Evolutionary conservation across 2,888 invertebrate species (phyloP), one percentile per base, ranked within the genome.

Genomic region (Adelognathus sp.): DNA sequence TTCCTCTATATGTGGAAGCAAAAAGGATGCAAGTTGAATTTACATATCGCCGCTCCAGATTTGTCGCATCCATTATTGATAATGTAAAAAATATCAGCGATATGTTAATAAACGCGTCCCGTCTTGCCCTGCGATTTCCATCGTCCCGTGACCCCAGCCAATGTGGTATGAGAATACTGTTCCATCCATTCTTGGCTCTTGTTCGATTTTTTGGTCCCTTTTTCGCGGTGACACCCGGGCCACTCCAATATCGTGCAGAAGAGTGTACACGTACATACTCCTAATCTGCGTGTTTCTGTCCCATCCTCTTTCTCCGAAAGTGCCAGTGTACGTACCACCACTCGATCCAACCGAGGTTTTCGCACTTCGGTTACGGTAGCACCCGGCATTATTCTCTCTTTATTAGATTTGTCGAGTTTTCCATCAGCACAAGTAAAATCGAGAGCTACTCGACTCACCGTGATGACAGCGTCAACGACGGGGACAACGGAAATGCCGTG

Each of bases 351-450:
- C 58, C 24, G 63, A 79, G 80, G 75, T 70, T 81, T 82, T 83
- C 79, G 76, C 82, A 82, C 84, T 81, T 81, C 52, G 78, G 78
- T 67, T 69, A 21, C 36, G 7, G 77, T 79, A 80, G 80, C 67
- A 61, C 81, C 70, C 64, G 81, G 81, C 88, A 88, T 90, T 89
- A 89, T 88, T 90, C 90, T 88, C 86, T 84, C 85, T 88, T 88
- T 89, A 90, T 89, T 89, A 84, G 84, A 89, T 88, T 87, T 86
- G 83, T 81, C 87, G 88, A 90, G 90, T 89, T 86, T 86, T 84
- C 76, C 83, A 74, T 75, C 81, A 82, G 64, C 50, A 7, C 46
- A 11, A 39, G 24, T 66, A 60, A 71, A 64, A 60, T 71, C 83
- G 84, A 87, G 79, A 71, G 82, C 18, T 14, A 21, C 64, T 7